These are phyloP conservation scores for Philotrypesis tridentata DNA, from an alignment of 1,140 invertebrate species.

Conservation along the genomic window DNA sequence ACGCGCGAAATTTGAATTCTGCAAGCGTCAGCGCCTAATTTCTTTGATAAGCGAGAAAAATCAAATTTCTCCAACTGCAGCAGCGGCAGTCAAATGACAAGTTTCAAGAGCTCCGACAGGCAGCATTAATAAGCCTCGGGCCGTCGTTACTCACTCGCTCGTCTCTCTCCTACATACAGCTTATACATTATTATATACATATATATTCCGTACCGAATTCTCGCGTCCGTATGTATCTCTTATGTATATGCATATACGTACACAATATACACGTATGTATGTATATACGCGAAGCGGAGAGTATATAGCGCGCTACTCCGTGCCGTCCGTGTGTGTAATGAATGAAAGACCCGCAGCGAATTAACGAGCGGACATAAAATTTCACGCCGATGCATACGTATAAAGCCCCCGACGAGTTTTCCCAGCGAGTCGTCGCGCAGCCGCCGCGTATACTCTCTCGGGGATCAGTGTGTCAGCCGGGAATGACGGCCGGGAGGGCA, in stretches of 20 bases:
- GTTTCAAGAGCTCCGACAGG: neutral
- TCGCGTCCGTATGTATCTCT: neutral
- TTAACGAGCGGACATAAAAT: conserved; percentile 13
- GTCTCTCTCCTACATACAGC: too few relatives aligned
- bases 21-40: neutral
- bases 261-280: too few relatives aligned
- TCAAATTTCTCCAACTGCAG: neutral
- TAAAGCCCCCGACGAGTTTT: neutral
- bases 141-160: neutral
- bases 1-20: neutral
- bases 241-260: neutral
- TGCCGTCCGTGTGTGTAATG: neutral
- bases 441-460: too few relatives aligned
- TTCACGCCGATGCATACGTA: neutral
- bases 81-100: neutral
- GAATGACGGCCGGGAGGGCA: neutral
- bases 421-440: neutral
- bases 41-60: neutral
- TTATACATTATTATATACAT: too few relatives aligned
- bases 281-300: too few relatives aligned
- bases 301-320: too few relatives aligned
- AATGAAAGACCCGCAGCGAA: conserved; percentile 28
- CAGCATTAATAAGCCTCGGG: neutral
- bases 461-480: neutral
- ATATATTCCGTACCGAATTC: neutral